Evolutionary conservation across 2,888 invertebrate species (phyloP).

Genomic region (Sepioteuthis lessoniana): DNA sequence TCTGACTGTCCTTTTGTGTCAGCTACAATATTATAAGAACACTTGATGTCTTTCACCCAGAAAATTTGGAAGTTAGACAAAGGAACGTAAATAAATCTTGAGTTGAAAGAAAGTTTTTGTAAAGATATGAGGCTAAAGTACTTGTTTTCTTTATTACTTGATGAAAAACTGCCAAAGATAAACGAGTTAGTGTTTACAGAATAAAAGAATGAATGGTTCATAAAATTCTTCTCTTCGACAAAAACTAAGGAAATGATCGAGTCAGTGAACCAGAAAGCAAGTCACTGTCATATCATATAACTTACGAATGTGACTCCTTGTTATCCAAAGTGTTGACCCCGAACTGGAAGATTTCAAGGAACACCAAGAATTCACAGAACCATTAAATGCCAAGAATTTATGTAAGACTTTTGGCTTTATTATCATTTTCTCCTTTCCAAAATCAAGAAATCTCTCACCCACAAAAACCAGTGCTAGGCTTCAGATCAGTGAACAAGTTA

Average conservation of each 20-base stretch:
- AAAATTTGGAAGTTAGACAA: neutral
- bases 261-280: neutral
- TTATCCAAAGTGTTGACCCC: neutral
- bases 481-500: neutral
- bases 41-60: neutral
- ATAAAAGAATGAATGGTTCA: neutral
- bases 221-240: neutral
- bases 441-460: neutral
- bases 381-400: neutral
- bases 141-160: neutral
- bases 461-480: neutral
- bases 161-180: neutral
- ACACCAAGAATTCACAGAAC: neutral
- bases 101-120: neutral
- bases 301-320: neutral
- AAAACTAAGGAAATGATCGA: neutral
- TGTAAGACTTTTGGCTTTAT: neutral
- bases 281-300: too few species aligned
- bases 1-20: too few species aligned
- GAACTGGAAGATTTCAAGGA: constrained; percentile 20
- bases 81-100: neutral
- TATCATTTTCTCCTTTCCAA: neutral
- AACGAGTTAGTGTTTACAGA: neutral
- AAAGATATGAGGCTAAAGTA: neutral
- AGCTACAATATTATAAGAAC: too few species aligned